Evolutionary conservation across 2,888 invertebrate species (phyloP).

Genomic region (Phytoseiulus persimilis): DNA sequence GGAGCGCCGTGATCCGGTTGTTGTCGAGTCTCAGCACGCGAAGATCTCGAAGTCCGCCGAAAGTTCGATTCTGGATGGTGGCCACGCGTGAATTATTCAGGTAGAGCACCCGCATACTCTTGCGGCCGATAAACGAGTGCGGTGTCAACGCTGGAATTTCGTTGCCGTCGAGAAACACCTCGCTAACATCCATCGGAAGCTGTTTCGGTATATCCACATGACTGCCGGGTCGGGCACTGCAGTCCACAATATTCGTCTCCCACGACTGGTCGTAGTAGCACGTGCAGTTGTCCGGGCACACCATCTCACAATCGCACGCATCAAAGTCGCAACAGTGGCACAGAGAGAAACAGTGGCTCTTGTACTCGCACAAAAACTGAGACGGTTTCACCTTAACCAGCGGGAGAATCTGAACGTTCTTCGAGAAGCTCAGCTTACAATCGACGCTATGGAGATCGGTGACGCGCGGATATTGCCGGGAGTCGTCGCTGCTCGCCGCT

Average conservation of each 20-base stretch:
- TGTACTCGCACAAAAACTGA: constrained; percentile 74
- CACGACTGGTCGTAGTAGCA: constrained; percentile 81
- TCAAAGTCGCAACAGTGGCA: constrained; percentile 86
- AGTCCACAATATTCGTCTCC: constrained; percentile 76
- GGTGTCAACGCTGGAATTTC: constrained; percentile 65
- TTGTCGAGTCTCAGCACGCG: constrained; percentile 67
- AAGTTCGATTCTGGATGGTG: constrained; percentile 69
- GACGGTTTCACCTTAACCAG: constrained; percentile 50
- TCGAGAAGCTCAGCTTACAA: constrained; percentile 61
- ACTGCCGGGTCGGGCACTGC: constrained; percentile 56
- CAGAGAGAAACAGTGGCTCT: constrained; percentile 72
- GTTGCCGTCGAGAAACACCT: constrained; percentile 74
- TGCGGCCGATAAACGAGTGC: constrained; percentile 76
- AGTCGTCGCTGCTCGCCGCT: constrained; percentile 58
- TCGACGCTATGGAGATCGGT: constrained; percentile 73
- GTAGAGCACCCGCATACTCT: constrained; percentile 65
- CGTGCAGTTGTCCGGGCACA: constrained; percentile 74
- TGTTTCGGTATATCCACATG: constrained; percentile 59
- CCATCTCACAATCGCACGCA: constrained; percentile 85
- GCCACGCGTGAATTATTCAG: constrained; percentile 70
- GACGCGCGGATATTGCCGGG: constrained; percentile 69
- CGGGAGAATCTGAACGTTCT: constrained; percentile 26
- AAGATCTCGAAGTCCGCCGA: constrained; percentile 68
- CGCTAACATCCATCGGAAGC: constrained; percentile 84
- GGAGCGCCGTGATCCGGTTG: constrained; percentile 62